Conservation (phyloP, 2,113 vertebrate genomes). For the Labeo rohita region DNA sequence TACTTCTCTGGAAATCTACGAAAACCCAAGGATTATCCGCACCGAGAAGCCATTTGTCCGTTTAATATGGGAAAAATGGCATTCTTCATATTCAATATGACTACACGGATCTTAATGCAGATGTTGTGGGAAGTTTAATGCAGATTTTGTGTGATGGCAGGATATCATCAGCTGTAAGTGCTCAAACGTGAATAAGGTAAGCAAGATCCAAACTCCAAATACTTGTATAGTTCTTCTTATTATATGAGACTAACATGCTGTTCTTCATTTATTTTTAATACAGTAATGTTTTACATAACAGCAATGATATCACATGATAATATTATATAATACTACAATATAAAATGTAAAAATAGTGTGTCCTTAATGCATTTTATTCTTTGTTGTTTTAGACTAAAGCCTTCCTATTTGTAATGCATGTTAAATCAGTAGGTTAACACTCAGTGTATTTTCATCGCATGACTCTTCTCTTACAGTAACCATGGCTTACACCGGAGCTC, state of each 20-base stretch:
- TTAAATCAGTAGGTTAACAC: neutral
- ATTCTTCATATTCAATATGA: neutral
- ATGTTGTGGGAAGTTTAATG: slow-evolving; percentile 14
- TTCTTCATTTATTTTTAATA: neutral
- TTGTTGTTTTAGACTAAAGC: neutral
- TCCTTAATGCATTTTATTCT: neutral
- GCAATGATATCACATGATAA: too few species aligned
- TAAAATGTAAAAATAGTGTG: neutral
- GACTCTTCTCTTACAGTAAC: slow-evolving; percentile 53
- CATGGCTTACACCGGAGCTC: slow-evolving; percentile 80
- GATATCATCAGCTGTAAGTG: slow-evolving; percentile 12
- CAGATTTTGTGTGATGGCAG: slow-evolving; percentile 9
- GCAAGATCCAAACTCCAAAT: neutral
- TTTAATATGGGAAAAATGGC: neutral
- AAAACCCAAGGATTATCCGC: slow-evolving; percentile 1
- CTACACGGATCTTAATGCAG: neutral
- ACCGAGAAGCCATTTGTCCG: neutral
- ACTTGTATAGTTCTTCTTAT: neutral
- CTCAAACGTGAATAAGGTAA: slow-evolving; percentile 7
- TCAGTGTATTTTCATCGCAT: neutral
- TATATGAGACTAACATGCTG: neutral
- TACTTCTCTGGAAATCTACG: neutral
- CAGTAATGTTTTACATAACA: neutral
- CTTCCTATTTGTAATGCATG: neutral
- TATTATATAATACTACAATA: neutral